These are phyloP conservation scores for Acholoe squamosa DNA, from an alignment of 2,888 invertebrate species.

Conservation along the genomic window DNA sequence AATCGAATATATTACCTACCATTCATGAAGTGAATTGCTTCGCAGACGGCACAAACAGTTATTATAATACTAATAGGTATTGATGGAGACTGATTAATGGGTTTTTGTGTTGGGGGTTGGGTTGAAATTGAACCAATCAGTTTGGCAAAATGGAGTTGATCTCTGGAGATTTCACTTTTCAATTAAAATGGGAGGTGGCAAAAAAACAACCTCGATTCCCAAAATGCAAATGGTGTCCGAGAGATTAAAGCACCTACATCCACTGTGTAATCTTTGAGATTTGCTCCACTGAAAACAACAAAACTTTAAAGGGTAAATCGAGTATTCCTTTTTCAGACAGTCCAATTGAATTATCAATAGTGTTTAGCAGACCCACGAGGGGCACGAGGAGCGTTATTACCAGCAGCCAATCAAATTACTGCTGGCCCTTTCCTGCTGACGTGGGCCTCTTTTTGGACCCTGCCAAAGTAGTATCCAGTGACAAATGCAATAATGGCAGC, in stretches of 20 bases:
- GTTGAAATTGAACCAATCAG: neutral
- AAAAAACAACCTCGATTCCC: too few relatives aligned
- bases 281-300: too few relatives aligned
- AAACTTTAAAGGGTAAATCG: neutral
- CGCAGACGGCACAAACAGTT: too few relatives aligned
- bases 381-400: neutral
- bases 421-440: neutral
- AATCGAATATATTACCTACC: too few relatives aligned
- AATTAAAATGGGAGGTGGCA: too few relatives aligned
- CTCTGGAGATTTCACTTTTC: neutral
- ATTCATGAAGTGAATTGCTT: too few relatives aligned
- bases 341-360: neutral
- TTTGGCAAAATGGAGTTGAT: neutral
- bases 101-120: neutral
- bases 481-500: constrained; percentile 34
- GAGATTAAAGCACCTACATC: too few relatives aligned
- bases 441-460: neutral
- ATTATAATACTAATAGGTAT: constrained; percentile 12
- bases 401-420: constrained; percentile 26
- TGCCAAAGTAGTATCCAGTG: constrained; percentile 16
- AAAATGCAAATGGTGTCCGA: too few relatives aligned
- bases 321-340: neutral
- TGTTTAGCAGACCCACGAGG: neutral
- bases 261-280: too few relatives aligned
- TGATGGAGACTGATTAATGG: neutral